A percentile compares a stretch with the other conserved stretches of the same genome.
These are phyloP conservation scores for Eristalinus aeneus DNA, from an alignment of 2,888 invertebrate genomes.

Conservation along the genomic window DNA sequence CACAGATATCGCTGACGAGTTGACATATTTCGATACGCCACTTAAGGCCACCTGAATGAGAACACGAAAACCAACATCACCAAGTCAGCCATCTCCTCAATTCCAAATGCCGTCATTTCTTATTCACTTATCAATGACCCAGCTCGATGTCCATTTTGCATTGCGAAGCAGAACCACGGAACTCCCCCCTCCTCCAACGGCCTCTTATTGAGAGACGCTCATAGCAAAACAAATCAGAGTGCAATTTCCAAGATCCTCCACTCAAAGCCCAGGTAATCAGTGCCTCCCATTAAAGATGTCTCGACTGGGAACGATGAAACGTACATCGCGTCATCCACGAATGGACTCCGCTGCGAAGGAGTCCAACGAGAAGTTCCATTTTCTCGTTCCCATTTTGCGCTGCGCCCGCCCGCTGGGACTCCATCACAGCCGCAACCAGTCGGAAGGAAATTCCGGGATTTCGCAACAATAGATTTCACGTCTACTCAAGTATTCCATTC, in stretches of 20 bases:
- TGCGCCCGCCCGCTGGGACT: neutral
- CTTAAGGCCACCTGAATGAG: neutral
- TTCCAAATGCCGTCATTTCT: neutral
- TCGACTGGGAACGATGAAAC: neutral
- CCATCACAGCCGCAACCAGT: neutral
- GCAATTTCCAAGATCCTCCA: neutral
- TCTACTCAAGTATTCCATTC: constrained; percentile 48
- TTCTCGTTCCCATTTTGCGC: neutral
- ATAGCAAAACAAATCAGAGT: neutral
- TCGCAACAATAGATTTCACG: constrained; percentile 37
- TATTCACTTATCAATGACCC: neutral
- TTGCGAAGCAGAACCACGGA: neutral
- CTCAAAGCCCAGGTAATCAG: constrained; percentile 16
- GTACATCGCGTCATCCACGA: neutral
- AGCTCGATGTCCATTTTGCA: neutral
- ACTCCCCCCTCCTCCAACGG: neutral
- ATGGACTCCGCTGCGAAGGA: neutral
- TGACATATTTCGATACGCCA: neutral
- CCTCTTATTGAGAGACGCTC: neutral
- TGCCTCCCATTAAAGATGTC: constrained; percentile 2
- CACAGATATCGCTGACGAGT: neutral
- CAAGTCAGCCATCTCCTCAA: neutral
- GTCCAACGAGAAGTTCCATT: constrained; percentile 1
- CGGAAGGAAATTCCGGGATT: constrained; percentile 29
- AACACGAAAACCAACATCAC: neutral